These are phyloP conservation scores for Diadema setosum DNA, from an alignment of 35 echinoderm and acorn worm species.

Conservation along the genomic window DNA sequence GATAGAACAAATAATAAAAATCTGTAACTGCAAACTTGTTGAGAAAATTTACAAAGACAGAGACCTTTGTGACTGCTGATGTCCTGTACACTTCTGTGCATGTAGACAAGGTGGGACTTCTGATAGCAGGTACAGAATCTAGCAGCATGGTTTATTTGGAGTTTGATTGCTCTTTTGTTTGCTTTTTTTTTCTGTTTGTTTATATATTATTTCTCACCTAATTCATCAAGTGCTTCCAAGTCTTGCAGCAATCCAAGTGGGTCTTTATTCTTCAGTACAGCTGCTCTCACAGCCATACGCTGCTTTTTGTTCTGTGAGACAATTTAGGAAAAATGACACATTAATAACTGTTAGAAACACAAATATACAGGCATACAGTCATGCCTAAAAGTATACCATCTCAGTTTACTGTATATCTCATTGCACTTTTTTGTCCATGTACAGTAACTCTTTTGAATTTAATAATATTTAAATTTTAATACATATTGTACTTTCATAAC, in stretches of 20 bases:
- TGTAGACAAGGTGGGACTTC: too few species aligned
- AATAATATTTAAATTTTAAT: not conserved
- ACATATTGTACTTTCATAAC: not conserved
- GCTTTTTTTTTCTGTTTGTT: too few species aligned
- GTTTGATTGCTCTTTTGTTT: too few species aligned
- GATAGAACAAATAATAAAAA: too few species aligned
- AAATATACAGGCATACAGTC: not conserved
- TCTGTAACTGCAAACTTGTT: too few species aligned
- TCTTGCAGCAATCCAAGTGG: conserved; percentile 73
- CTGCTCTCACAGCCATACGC: conserved; percentile 85
- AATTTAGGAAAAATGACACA: not conserved
- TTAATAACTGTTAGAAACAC: not conserved
- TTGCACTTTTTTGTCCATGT: not conserved
- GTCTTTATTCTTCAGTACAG: conserved; percentile 89
- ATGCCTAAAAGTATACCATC: not conserved
- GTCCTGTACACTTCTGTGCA: too few species aligned
- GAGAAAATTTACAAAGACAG: too few species aligned
- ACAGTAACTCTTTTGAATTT: not conserved
- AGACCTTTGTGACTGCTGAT: too few species aligned
- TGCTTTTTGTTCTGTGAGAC: conserved; percentile 90
- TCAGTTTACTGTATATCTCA: not conserved
- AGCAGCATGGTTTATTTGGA: too few species aligned
- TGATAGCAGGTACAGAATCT: too few species aligned
- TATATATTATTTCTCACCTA: too few species aligned
- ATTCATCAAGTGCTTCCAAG: conserved; percentile 81